Evolutionary conservation across 2,113 vertebrate genomes (phyloP).

Genomic region (Neotragus pygmaeus): DNA sequence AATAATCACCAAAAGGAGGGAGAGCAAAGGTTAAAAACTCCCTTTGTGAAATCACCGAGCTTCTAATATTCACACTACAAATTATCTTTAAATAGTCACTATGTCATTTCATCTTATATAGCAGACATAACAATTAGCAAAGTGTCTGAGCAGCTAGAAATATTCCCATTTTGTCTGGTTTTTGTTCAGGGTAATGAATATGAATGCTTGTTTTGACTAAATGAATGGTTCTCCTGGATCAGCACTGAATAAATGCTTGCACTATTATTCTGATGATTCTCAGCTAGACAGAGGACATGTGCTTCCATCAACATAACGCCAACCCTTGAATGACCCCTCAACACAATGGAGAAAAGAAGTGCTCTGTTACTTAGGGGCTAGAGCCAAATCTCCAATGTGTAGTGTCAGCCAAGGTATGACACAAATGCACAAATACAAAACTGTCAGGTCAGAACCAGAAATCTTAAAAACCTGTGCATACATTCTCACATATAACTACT

Average conservation of each 20-base stretch:
- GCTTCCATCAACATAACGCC: not conserved
- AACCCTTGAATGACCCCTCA: not conserved
- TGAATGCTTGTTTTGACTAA: conserved; percentile 39
- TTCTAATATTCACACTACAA: conserved; percentile 52
- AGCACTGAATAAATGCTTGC: conserved; percentile 5
- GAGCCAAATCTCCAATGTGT: not conserved
- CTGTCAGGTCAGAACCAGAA: not conserved
- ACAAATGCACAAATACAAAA: not conserved
- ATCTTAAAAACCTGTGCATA: not conserved
- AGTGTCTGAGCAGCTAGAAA: conserved; percentile 29
- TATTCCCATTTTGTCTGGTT: conserved; percentile 29
- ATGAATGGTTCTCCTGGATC: conserved; percentile 26
- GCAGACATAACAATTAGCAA: conserved; percentile 42
- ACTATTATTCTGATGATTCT: not conserved
- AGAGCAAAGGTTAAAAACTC: conserved; percentile 2
- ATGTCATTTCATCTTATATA: conserved; percentile 21
- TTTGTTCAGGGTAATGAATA: conserved; percentile 57
- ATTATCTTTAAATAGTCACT: conserved; percentile 52
- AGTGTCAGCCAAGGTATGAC: not conserved
- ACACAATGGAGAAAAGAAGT: not conserved
- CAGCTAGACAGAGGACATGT: not conserved
- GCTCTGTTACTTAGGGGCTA: not conserved
- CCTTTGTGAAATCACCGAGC: conserved; percentile 45
- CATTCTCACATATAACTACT: not conserved
- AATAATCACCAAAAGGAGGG: conserved; percentile 35